A percentile compares a stretch with the other conserved stretches of the same genome.
phyloP scores from a whole-genome alignment of 2,113 vertebrate species.

The Microcebus jonahi region DNA sequence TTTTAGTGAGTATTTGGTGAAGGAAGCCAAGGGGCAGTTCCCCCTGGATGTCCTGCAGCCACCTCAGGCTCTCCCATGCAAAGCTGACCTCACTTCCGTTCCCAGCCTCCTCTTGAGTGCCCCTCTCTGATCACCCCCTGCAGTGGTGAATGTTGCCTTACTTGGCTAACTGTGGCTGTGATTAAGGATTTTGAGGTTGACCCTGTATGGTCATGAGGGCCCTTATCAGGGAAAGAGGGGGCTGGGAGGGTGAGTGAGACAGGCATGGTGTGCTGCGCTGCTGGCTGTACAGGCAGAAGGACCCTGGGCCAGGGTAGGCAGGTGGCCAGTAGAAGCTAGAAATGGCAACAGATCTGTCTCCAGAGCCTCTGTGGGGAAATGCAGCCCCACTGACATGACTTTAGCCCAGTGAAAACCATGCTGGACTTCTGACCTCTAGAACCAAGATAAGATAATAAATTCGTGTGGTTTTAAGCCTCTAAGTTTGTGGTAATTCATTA shows the following conservation, averaged over 20 bases:
- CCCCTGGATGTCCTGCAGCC: neutral
- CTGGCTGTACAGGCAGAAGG: neutral
- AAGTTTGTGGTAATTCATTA: neutral
- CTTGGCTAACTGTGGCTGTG: neutral
- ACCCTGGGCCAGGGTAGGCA: no score
- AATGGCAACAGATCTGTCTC: neutral
- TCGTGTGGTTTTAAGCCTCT: neutral
- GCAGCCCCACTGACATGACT: neutral
- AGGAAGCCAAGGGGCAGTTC: no score
- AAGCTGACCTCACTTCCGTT: neutral
- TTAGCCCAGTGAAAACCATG: neutral
- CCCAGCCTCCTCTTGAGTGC: neutral
- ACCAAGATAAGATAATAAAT: slow-evolving; percentile 48
- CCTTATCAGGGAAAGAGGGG: neutral
- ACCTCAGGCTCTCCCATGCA: neutral
- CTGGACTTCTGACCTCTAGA: neutral
- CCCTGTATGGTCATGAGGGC: neutral
- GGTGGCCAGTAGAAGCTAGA: neutral
- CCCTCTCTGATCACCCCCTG: neutral
- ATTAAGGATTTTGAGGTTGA: neutral
- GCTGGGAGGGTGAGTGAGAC: neutral
- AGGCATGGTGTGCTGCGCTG: neutral
- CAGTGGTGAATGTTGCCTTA: neutral
- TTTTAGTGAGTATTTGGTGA: neutral
- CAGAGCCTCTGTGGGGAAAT: no score